Base-by-base conservation (phyloP, 1,140 invertebrate genomes). In the Asbolus verrucosus region DNA sequence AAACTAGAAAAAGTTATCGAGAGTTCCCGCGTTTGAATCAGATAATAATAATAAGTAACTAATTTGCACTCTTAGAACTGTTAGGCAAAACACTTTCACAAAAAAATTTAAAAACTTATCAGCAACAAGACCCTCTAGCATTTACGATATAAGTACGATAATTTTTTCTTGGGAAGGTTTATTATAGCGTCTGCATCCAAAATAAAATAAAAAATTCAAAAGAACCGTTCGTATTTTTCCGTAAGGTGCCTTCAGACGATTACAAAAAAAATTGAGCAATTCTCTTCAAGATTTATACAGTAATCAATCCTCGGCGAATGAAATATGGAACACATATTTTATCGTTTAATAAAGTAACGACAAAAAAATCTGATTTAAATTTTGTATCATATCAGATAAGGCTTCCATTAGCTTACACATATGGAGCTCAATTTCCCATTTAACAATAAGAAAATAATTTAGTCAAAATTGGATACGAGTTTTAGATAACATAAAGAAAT, bases 361-460 rank as follows among this genome's bases (percentile, higher is more conserved):
- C 21, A 46, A 54, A 54, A n/a, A 54, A 54, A 54, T 54, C 27
- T 21, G 46, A 54, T 54, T 54, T 54, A 54, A 54, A 54, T 54
- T 54, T 54, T n/a, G 21, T 54, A 54, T 54, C 46, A 54, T 21
- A 54, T 54, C 46, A 54, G 46, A 54, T 54, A 54, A 54, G 46
- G n/a, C 18, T 54, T 54, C 19, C 46, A 54, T 54, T 54, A 54
- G 21, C 46, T 54, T 21, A 18, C 16, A 16, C 39, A 43, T 43
- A 16, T 14, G 9, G 2, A n/a, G 21, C 18, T 24, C 39, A 19
- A 27, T 54, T 54, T 54, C 27, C 21, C n/a, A 27, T 24, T 54
- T 16, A 24, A 54, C 46, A 54, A 54, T 54, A n/a, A 19, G n/a
- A 36, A 36, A 36, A 36, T 36, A 36, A 36, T 36, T 36, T 11